Percentiles rank a stretch among this genome's conserved stretches.
These are phyloP conservation scores for Galerucella calmariensis DNA, from an alignment of 2,888 invertebrate species.

Conservation along the genomic window DNA sequence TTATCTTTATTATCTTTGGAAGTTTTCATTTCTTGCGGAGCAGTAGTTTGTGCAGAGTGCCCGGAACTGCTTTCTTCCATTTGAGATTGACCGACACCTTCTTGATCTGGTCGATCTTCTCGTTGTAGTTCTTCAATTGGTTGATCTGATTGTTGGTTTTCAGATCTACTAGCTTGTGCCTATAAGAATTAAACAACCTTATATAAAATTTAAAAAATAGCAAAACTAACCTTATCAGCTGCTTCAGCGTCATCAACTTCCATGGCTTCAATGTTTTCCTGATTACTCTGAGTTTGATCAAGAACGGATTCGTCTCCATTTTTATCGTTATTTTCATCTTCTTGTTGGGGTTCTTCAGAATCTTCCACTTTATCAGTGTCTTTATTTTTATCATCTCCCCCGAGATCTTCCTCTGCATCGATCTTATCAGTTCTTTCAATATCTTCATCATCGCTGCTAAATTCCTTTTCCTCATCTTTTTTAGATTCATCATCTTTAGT, in stretches of 20 bases:
- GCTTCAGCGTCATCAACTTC: conserved; percentile 64
- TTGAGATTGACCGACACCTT: conserved; percentile 80
- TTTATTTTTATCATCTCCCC: conserved; percentile 52
- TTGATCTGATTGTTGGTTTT: conserved; percentile 57
- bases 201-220: neutral
- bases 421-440: conserved; percentile 62
- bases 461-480: conserved; percentile 58
- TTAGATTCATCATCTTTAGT: conserved; percentile 54
- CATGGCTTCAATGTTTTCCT: conserved; percentile 64
- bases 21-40: conserved; percentile 57
- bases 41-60: conserved; percentile 68
- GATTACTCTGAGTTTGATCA: conserved; percentile 61
- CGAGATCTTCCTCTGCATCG: conserved; percentile 59
- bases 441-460: conserved; percentile 60
- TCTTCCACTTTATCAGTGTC: conserved; percentile 56
- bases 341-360: conserved; percentile 50
- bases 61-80: conserved; percentile 78
- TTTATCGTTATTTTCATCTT: conserved; percentile 62
- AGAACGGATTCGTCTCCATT: conserved; percentile 58
- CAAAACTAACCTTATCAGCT: conserved; percentile 63
- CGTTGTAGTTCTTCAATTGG: conserved; percentile 68
- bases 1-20: conserved; percentile 53
- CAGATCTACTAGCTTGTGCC: conserved; percentile 64
- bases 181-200: conserved; percentile 48
- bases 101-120: conserved; percentile 73